Evolutionary conservation across 2,888 invertebrate species (phyloP), one percentile per base, ranked within the genome.

Genomic region (Alsophila aescularia): DNA sequence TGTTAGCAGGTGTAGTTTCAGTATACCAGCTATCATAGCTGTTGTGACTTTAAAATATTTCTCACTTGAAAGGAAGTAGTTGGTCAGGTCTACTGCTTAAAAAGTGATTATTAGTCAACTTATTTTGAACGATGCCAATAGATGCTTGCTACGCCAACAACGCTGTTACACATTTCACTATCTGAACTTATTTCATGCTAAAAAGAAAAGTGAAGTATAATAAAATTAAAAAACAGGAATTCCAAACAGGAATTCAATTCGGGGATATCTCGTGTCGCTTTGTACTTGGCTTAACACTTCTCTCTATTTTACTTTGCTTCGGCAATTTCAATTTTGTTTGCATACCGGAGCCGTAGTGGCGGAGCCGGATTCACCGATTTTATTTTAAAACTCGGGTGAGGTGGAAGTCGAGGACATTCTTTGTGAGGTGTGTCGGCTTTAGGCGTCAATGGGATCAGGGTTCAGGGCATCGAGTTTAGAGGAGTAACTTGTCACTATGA

Each of bases 251-350:
- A 41, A 40, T 35, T 29, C 29, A 35, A 47, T 35, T 35, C 36
- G 9, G n/a, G 21, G 37, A 27, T 6, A 21, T 41, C 41, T 50
- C 18, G 41, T 12, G 24, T 45, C 27, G 45, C 24, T 21, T 35
- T 12, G 35, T 36, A 42, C 42, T 49, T 54, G 32, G 52, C 47
- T 48, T 52, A 43, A 49, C 58, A 52, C 55, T 51, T 58, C 36
- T 54, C 53, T 42, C 56, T 49, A 29, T 53, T 64, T 53, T 44
- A 59, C 52, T 47, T 55, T 51, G 18, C 50, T 39, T 56, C 56
- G 52, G 43, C 58, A 54, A 54, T 54, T 64, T 57, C 52, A 64
- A 64, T 60, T 60, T 60, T 56, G 58, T 64, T 62, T 57, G 60
- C 58, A 53, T 56, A 35, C 55, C 50, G 54, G 34, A 35, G 35